Base-by-base conservation (phyloP, 2,888 invertebrate genomes). In the Cantharis lateralis region DNA sequence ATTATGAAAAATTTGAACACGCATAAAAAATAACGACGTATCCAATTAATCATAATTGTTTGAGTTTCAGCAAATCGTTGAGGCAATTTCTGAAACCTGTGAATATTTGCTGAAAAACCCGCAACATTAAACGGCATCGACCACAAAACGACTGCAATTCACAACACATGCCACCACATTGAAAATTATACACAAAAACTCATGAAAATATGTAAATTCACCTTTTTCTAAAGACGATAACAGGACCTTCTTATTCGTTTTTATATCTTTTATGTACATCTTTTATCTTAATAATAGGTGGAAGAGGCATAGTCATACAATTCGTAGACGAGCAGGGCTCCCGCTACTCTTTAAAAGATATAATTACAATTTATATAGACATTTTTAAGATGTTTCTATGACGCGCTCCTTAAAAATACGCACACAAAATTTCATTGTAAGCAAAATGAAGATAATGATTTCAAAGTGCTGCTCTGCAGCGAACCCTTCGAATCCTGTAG, bases 381-480 rank as follows among this genome's bases (percentile, higher is more conserved):
- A 64, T 71, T 74, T 62, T 64, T 64, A 71, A 74, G 70, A 77
- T 71, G 70, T 75, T 77, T 72, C 72, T 72, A 76, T 72, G 76
- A 63, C 70, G 72, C 73, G 3, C 70, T 70, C 18, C 75, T 28
- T 48, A 66, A 75, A 74, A 74, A 77, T 74, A 70, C 74, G 68
- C 74, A 71, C 71, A 68, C 74, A 77, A 74, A 78, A 73, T 20
- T 72, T 72, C 72, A 66, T 75, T 72, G 72, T 75, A 78, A 78
- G 78, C 78, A 75, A 80, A 80, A 80, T 80, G 77, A 77, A 75
- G 78, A 80, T 80, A 80, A 80, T 78, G 80, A 78, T 78, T 78
- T 75, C 78, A 75, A 78, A 78, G 80, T 80, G 80, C 80, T 78
- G 80, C 71, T 80, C 75, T 78, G 77, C 75, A 80, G 75, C 70